phyloP scores from a whole-genome alignment of 1,140 invertebrate species.

The Lamellibrachia luymesi region DNA sequence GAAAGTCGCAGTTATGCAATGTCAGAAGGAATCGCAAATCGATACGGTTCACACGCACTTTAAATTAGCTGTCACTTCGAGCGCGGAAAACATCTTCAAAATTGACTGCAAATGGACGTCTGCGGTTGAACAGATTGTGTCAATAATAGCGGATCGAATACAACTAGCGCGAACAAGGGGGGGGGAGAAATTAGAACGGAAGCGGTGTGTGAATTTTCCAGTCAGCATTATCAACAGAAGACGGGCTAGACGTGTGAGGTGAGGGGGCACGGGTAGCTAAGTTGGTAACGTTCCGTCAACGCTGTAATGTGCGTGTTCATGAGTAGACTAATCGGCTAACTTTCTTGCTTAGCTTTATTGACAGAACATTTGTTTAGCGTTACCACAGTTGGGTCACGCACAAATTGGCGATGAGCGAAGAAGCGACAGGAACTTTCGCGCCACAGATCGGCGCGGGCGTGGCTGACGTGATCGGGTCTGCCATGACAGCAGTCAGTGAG shows the following conservation, averaged over 20 bases:
- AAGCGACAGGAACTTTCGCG: neutral
- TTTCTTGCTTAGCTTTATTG: too few species aligned
- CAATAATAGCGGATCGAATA: neutral
- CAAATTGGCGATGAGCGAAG: neutral
- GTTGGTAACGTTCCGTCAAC: neutral
- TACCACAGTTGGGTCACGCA: too few species aligned
- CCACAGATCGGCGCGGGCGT: neutral
- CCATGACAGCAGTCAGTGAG: neutral
- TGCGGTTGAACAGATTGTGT: neutral
- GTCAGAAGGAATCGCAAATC: neutral
- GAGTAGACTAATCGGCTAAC: too few species aligned
- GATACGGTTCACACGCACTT: neutral
- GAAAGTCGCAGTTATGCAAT: neutral
- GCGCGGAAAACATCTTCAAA: neutral
- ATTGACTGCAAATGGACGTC: neutral
- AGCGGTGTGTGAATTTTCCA: neutral
- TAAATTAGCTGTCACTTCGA: neutral
- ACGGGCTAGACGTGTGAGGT: neutral
- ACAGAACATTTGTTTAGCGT: too few species aligned
- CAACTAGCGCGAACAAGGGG: neutral
- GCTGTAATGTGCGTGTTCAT: too few species aligned
- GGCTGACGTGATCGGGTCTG: neutral
- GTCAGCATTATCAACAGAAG: neutral
- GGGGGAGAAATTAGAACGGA: neutral
- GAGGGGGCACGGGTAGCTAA: neutral